phyloP scores from a whole-genome alignment of 1,140 invertebrate species.

The Tetragnatha versicolor region DNA sequence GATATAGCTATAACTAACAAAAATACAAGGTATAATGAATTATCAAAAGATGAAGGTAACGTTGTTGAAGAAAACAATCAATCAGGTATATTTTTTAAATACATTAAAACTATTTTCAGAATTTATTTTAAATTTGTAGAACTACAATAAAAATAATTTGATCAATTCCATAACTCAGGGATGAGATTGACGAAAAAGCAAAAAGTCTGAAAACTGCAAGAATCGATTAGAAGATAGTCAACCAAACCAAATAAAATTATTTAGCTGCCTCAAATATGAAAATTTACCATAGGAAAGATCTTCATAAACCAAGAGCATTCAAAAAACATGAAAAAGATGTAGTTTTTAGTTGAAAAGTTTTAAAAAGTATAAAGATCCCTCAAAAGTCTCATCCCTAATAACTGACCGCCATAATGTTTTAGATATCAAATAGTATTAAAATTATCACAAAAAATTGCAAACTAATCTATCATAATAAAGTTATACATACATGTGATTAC shows the following conservation, averaged over 20 bases:
- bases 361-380: too few relatives aligned
- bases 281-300: too few relatives aligned
- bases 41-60: not conserved
- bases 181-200: not conserved
- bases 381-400: too few relatives aligned
- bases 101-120: not conserved
- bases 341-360: too few relatives aligned
- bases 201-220: not conserved
- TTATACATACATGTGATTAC: too few relatives aligned
- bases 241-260: not conserved
- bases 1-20: not conserved
- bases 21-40: not conserved
- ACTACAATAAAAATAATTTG: not conserved
- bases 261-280: not conserved
- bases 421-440: too few relatives aligned
- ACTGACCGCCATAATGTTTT: too few relatives aligned
- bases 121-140: not conserved
- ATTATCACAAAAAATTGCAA: too few relatives aligned
- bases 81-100: constrained; percentile 4
- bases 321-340: too few relatives aligned
- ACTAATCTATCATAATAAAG: too few relatives aligned
- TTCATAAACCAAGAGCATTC: too few relatives aligned
- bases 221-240: not conserved
- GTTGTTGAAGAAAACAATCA: not conserved
- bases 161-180: not conserved